phyloP scores from a whole-genome alignment of 2,888 invertebrate species.

The Zeuzera pyrina region DNA sequence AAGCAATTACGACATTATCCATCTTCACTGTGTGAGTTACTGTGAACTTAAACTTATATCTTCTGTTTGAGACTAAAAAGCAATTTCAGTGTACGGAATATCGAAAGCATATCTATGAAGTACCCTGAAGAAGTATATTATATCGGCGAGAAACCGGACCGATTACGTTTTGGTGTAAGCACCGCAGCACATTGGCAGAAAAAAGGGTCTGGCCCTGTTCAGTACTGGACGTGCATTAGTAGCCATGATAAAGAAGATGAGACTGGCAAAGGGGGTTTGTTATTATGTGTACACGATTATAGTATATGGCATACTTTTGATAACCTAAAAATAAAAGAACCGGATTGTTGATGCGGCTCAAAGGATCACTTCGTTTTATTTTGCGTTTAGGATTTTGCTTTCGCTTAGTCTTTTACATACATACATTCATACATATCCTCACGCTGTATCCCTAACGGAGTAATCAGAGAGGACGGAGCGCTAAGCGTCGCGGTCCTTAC shows the following conservation, averaged over 20 bases:
- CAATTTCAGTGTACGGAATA: slow-evolving; percentile 41
- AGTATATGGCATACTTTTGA: slow-evolving; percentile 40
- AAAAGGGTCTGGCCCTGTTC: slow-evolving; percentile 14
- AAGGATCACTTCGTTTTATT: slow-evolving; percentile 4
- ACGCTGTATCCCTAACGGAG: too few species aligned
- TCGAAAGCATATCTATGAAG: slow-evolving; percentile 40
- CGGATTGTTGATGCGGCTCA: slow-evolving; percentile 24
- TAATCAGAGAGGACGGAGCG: too few species aligned
- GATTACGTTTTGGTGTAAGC: slow-evolving; percentile 37
- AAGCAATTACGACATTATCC: too few species aligned
- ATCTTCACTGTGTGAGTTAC: too few species aligned
- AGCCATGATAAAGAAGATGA: slow-evolving; percentile 25
- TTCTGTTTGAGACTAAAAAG: too few species aligned
- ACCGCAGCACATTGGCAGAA: slow-evolving; percentile 39
- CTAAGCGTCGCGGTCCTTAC: too few species aligned
- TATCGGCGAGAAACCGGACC: slow-evolving; percentile 28
- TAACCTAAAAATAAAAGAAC: slow-evolving; percentile 44
- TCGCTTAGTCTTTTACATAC: too few species aligned
- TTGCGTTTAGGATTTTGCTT: too few species aligned
- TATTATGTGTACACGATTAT: slow-evolving; percentile 34
- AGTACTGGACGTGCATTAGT: slow-evolving; percentile 41
- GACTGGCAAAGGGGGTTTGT: slow-evolving; percentile 22
- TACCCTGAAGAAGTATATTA: slow-evolving; percentile 26
- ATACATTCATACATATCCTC: too few species aligned
- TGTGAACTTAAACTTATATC: too few species aligned